These are phyloP conservation scores for Andrena fulva DNA, from an alignment of 2,888 invertebrate species.

Conservation along the genomic window DNA sequence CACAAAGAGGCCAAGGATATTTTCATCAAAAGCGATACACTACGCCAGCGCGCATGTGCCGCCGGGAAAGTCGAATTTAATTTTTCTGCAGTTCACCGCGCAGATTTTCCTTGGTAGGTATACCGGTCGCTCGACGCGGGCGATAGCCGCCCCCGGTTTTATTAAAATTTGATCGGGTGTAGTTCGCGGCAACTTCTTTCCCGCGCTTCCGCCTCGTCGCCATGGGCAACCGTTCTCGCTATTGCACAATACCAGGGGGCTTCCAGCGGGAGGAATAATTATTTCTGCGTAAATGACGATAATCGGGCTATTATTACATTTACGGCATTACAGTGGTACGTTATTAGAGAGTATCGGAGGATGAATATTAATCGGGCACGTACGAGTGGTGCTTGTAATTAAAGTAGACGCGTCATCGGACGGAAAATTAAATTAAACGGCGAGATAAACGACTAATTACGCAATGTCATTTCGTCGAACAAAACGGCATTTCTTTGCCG, in stretches of 20 bases:
- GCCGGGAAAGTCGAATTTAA: constrained; percentile 11
- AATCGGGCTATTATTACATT: constrained; percentile 71
- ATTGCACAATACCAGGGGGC: constrained; percentile 28
- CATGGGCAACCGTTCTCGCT: constrained; percentile 34
- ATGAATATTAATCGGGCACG: constrained; percentile 74
- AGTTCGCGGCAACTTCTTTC: constrained; percentile 21
- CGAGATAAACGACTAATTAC: constrained; percentile 65
- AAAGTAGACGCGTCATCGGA: constrained; percentile 73
- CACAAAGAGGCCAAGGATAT: constrained; percentile 24
- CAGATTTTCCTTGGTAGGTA: not conserved
- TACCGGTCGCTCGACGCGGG: not conserved
- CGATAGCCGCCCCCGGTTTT: not conserved
- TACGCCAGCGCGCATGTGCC: not conserved
- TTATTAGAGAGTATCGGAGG: constrained; percentile 72
- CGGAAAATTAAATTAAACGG: constrained; percentile 71
- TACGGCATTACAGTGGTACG: constrained; percentile 69
- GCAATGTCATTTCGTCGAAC: constrained; percentile 54
- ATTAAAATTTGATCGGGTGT: constrained; percentile 3
- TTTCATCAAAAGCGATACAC: constrained; percentile 32
- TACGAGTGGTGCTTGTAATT: constrained; percentile 69
- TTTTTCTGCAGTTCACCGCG: constrained; percentile 7
- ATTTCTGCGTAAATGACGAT: constrained; percentile 69
- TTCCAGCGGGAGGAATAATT: constrained; percentile 60
- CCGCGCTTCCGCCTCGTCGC: constrained; percentile 1
- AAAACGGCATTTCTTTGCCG: constrained; percentile 48